These are phyloP conservation scores for Papilio xuthus DNA, from an alignment of 1,140 invertebrate genomes.

Conservation along the genomic window DNA sequence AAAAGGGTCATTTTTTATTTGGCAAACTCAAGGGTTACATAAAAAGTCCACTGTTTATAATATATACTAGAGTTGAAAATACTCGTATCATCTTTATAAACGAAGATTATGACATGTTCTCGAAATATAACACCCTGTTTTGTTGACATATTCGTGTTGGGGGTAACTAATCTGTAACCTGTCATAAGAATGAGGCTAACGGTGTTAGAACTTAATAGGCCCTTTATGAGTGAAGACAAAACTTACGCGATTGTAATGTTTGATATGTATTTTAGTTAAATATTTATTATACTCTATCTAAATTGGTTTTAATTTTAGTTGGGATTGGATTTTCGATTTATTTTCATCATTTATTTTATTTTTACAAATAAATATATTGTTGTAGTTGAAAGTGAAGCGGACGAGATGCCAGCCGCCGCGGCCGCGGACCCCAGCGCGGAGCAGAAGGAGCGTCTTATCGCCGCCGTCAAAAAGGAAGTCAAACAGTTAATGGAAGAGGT, in stretches of 20 bases:
- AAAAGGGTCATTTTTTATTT: too few relatives aligned
- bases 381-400: slow-evolving; percentile 62
- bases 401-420: slow-evolving; percentile 66
- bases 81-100: neutral
- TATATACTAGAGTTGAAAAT: too few relatives aligned
- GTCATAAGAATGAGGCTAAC: slow-evolving; percentile 25
- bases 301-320: too few relatives aligned
- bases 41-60: too few relatives aligned
- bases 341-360: too few relatives aligned
- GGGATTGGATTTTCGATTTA: too few relatives aligned
- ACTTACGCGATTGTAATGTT: neutral
- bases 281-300: neutral
- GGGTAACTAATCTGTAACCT: slow-evolving; percentile 24
- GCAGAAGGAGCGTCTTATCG: slow-evolving; percentile 89
- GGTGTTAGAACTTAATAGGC: slow-evolving; percentile 19
- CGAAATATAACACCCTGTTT: neutral
- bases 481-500: slow-evolving; percentile 96
- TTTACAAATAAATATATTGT: slow-evolving; percentile 28
- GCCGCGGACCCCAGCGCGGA: slow-evolving; percentile 72
- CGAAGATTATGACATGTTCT: neutral
- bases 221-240: neutral
- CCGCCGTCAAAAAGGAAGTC: slow-evolving; percentile 92
- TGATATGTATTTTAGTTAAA: slow-evolving; percentile 31
- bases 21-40: too few relatives aligned
- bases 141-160: neutral